phyloP scores from a whole-genome alignment of 2,797 vertebrate species.

The Esox masquinongy region DNA sequence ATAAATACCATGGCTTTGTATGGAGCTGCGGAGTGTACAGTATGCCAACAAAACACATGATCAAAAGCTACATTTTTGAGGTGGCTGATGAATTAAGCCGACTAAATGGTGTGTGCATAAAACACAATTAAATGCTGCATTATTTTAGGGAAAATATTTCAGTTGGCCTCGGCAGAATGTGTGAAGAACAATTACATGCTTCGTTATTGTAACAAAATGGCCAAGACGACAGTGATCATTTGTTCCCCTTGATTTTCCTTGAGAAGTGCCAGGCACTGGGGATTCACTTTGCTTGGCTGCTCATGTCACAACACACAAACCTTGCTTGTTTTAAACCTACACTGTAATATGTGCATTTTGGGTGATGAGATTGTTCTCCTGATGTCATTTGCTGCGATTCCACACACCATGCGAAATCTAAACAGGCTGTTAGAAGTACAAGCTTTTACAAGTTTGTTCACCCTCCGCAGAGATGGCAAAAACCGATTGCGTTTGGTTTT shows the following conservation, averaged over 20 bases:
- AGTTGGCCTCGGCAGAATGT: constrained; percentile 45
- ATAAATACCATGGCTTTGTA: constrained; percentile 40
- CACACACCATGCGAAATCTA: not conserved
- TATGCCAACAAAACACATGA: constrained; percentile 36
- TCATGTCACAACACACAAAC: constrained; percentile 22
- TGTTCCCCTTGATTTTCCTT: constrained; percentile 50
- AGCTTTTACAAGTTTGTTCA: not conserved
- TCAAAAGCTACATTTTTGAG: constrained; percentile 51
- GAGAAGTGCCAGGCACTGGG: constrained; percentile 35
- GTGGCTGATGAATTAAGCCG: constrained; percentile 49
- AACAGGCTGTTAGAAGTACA: not conserved
- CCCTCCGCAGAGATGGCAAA: too few species aligned
- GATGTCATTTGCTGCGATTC: not conserved
- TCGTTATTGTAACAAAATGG: constrained; percentile 53
- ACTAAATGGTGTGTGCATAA: constrained; percentile 56
- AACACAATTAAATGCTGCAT: constrained; percentile 35
- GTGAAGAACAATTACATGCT: constrained; percentile 61
- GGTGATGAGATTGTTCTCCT: not conserved
- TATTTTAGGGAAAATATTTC: constrained; percentile 51
- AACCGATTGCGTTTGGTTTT: too few species aligned
- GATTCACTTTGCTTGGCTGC: constrained; percentile 30
- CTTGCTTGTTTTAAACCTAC: not conserved
- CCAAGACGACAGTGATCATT: constrained; percentile 31
- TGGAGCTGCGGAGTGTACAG: constrained; percentile 24
- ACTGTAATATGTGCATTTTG: not conserved